A percentile compares a stretch with the other conserved stretches of the same genome.
Conservation (phyloP, 2,888 invertebrate species). For the Caenorhabditis panamensis region DNA sequence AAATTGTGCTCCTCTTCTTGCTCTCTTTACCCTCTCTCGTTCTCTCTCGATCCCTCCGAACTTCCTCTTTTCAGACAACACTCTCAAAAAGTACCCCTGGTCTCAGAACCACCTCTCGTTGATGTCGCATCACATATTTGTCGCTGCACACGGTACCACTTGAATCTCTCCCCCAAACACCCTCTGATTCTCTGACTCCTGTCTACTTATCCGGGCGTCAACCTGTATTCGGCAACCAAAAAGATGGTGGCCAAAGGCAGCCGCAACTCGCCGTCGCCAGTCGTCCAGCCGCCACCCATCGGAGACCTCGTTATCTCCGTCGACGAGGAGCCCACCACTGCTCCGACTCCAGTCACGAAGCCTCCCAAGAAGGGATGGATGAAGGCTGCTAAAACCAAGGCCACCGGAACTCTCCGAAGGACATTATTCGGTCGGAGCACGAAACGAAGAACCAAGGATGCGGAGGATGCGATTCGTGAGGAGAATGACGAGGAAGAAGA, state of each 20-base stretch:
- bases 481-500: slow-evolving; percentile 66
- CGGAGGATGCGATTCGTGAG: slow-evolving; percentile 63
- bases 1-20: neutral
- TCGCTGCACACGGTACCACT: slow-evolving; percentile 56
- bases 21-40: slow-evolving; percentile 7
- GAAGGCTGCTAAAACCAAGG: slow-evolving; percentile 65
- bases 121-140: slow-evolving; percentile 60
- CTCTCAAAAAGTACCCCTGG: neutral
- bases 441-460: slow-evolving; percentile 66
- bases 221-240: slow-evolving; percentile 7
- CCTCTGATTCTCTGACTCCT: neutral
- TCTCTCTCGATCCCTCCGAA: neutral
- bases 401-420: slow-evolving; percentile 65
- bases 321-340: slow-evolving; percentile 52
- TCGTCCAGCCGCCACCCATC: slow-evolving; percentile 44
- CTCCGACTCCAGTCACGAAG: slow-evolving; percentile 10
- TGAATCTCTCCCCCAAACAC: neutral
- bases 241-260: slow-evolving; percentile 56
- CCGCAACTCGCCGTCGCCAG: slow-evolving; percentile 30
- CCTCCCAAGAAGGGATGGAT: slow-evolving; percentile 60
- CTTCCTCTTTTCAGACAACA: neutral
- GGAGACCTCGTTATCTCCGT: slow-evolving; percentile 57
- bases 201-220: neutral
- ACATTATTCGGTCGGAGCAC: slow-evolving; percentile 68
- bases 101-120: neutral